phyloP scores from a whole-genome alignment of 2,113 vertebrate genomes.

The Burhinus bistriatus region DNA sequence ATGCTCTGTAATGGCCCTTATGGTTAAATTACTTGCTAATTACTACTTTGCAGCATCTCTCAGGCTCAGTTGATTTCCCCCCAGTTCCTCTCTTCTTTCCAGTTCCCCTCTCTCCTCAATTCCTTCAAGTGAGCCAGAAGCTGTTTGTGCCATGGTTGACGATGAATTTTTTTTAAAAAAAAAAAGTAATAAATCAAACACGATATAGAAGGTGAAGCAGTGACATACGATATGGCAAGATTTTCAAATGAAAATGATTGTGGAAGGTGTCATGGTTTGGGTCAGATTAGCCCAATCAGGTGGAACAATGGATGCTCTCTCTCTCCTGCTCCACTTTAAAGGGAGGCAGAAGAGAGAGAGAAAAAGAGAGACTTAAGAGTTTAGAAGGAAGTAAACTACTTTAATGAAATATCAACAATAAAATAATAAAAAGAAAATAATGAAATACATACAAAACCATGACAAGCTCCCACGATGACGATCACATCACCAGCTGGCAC shows the following conservation, averaged over 20 bases:
- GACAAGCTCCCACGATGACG: no score
- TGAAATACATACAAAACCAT: no score
- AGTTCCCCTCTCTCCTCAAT: not conserved
- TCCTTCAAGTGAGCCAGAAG: not conserved
- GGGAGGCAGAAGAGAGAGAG: no score
- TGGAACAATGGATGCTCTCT: no score
- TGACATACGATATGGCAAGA: not conserved
- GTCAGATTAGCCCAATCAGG: no score
- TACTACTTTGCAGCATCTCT: not conserved
- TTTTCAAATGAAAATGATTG: not conserved
- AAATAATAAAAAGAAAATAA: no score
- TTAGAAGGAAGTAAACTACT: no score
- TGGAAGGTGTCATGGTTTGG: not conserved
- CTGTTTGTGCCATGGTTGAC: not conserved
- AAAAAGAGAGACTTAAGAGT: no score
- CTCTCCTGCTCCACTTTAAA: no score
- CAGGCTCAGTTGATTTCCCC: not conserved
- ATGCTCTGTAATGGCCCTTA: not conserved
- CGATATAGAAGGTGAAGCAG: fast-evolving
- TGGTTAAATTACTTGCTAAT: not conserved
- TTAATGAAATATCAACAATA: no score
- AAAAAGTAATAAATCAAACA: not conserved
- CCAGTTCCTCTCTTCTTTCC: not conserved
- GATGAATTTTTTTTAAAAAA: not conserved
- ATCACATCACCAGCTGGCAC: no score